phyloP scores from a whole-genome alignment of 2,888 invertebrate genomes.

The Frankliniella intonsa region DNA sequence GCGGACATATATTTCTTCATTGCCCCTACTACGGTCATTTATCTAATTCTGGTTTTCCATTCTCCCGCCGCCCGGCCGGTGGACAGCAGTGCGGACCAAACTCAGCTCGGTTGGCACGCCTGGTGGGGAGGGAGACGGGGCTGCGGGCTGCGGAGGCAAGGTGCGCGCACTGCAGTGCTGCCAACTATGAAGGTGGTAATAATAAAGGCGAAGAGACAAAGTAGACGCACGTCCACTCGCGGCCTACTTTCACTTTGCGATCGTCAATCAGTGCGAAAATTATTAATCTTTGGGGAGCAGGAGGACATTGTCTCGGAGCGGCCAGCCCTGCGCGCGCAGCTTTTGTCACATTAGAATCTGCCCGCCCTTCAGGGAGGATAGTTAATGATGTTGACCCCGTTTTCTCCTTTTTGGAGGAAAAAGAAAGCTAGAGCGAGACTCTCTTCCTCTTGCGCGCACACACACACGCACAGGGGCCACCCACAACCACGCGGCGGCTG shows the following conservation, averaged over 20 bases:
- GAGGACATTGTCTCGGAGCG: no score
- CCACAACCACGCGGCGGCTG: neutral
- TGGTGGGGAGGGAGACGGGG: no score
- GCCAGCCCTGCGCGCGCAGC: no score
- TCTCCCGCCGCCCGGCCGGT: neutral
- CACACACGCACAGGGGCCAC: neutral
- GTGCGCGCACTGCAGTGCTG: no score
- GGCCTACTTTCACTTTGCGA: neutral
- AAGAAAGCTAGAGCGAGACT: neutral
- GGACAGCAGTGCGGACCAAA: neutral
- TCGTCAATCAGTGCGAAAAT: neutral
- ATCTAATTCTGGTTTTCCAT: constrained; percentile 26
- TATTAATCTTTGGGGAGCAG: no score
- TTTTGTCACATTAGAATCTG: no score
- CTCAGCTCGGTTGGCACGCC: no score
- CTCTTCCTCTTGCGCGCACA: neutral
- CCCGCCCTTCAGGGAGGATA: neutral
- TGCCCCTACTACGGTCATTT: constrained; percentile 16
- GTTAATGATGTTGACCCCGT: constrained; percentile 3
- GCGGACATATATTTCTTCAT: constrained; percentile 23
- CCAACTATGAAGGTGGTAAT: no score
- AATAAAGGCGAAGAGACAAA: no score
- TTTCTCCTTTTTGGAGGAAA: neutral
- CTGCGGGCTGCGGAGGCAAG: no score
- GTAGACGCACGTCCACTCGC: no score